phyloP scores from a whole-genome alignment of 2,113 vertebrate genomes.

The Calyptomena viridis region DNA sequence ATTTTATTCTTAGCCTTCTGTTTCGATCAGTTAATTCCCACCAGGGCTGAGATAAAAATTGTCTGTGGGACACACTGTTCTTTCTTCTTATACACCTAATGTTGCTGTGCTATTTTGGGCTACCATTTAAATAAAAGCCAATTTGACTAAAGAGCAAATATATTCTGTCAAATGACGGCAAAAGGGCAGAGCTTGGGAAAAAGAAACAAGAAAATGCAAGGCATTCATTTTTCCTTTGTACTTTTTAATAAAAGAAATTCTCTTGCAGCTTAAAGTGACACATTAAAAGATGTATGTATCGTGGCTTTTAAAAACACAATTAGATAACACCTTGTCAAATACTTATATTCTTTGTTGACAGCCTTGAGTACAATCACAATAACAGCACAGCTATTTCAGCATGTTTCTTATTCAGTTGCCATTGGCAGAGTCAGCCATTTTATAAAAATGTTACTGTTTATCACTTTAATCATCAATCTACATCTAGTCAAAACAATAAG shows the following conservation, averaged over 20 bases:
- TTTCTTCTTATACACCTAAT: constrained; percentile 69
- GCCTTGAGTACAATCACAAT: constrained; percentile 77
- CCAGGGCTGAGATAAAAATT: constrained; percentile 57
- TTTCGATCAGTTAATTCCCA: constrained; percentile 58
- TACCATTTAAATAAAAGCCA: constrained; percentile 81
- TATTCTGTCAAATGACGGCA: constrained; percentile 68
- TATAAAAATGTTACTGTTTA: constrained; percentile 80
- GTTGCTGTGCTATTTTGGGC: constrained; percentile 76
- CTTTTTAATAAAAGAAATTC: constrained; percentile 81
- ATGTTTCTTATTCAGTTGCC: constrained; percentile 78
- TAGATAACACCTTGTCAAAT: constrained; percentile 92
- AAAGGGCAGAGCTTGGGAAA: constrained; percentile 75
- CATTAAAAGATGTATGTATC: constrained; percentile 85
- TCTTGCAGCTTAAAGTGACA: constrained; percentile 78
- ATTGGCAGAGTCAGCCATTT: constrained; percentile 85
- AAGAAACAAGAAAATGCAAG: constrained; percentile 75
- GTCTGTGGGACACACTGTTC: constrained; percentile 69
- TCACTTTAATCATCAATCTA: constrained; percentile 82
- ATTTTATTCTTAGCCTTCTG: constrained; percentile 55
- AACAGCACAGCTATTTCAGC: constrained; percentile 75
- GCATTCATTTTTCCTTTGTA: constrained; percentile 81
- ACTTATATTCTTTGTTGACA: constrained; percentile 84
- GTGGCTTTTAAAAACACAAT: constrained; percentile 89
- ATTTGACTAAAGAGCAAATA: constrained; percentile 82
- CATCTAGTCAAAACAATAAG: constrained; percentile 83